Evolutionary conservation across 2,113 vertebrate species (phyloP).

Genomic region (Micronycteris hirsuta): DNA sequence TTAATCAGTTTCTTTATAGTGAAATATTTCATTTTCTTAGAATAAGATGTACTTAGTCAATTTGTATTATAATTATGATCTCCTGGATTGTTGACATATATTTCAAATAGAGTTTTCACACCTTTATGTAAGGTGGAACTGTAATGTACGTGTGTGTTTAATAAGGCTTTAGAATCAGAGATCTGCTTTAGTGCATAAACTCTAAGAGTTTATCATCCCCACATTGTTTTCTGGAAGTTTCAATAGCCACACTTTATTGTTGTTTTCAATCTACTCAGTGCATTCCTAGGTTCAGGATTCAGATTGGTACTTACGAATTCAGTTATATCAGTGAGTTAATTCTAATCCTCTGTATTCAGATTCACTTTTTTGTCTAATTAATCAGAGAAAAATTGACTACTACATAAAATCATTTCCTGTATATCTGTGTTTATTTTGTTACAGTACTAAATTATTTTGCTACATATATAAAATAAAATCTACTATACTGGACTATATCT

Average conservation of each 20-base stretch:
- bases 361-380: background rate
- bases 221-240: slow-evolving; percentile 1
- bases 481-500: background rate
- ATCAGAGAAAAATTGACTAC: background rate
- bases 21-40: background rate
- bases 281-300: background rate
- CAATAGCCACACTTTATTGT: background rate
- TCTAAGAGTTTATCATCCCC: background rate
- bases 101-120: background rate
- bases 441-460: background rate
- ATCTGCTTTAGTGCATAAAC: background rate
- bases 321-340: background rate
- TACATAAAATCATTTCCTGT: background rate
- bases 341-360: background rate
- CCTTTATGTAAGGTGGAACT: background rate
- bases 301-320: background rate
- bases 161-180: background rate
- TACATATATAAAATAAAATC: background rate
- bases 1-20: background rate
- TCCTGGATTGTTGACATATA: background rate
- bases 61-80: background rate
- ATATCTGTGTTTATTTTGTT: background rate
- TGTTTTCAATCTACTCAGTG: background rate
- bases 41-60: background rate
- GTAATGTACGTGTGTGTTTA: background rate